Conservation (phyloP, 1,140 invertebrate genomes). For the Lepidurus apus region DNA sequence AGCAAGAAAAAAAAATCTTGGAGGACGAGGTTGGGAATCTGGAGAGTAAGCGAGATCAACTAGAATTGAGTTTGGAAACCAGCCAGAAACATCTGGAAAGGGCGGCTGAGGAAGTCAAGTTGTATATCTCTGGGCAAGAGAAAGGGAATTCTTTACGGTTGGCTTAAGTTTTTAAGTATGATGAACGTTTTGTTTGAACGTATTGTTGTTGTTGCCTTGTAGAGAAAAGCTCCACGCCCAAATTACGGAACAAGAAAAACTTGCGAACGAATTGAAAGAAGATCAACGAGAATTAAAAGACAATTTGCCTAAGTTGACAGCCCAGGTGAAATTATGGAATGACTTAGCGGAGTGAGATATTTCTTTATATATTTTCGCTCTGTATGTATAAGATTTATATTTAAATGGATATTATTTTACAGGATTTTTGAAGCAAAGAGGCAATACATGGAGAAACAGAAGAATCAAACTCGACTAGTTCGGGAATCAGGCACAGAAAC, state of each 20-base stretch:
- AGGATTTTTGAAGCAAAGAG: slow-evolving; percentile 49
- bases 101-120: slow-evolving; percentile 52
- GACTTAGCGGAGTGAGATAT: slow-evolving; percentile 51
- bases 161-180: slow-evolving; percentile 27
- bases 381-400: not conserved
- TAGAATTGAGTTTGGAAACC: slow-evolving; percentile 47
- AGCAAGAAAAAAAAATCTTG: slow-evolving; percentile 46
- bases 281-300: slow-evolving; percentile 57
- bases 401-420: slow-evolving; percentile 37
- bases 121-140: slow-evolving; percentile 49
- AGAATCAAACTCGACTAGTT: slow-evolving; percentile 46
- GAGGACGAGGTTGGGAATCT: slow-evolving; percentile 49
- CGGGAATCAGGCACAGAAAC: slow-evolving; percentile 49
- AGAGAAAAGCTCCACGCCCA: slow-evolving; percentile 50
- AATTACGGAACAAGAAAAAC: slow-evolving; percentile 55
- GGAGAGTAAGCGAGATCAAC: slow-evolving; percentile 49
- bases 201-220: slow-evolving; percentile 31
- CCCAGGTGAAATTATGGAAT: slow-evolving; percentile 62
- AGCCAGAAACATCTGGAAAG: slow-evolving; percentile 48
- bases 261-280: slow-evolving; percentile 53
- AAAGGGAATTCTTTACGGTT: slow-evolving; percentile 47
- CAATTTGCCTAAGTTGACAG: slow-evolving; percentile 50
- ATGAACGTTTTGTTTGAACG: slow-evolving; percentile 30
- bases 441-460: slow-evolving; percentile 45
- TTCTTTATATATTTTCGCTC: slow-evolving; percentile 5